A percentile compares a stretch with the other conserved stretches of the same genome.
These are phyloP conservation scores for Andrena fulva DNA, from an alignment of 2,888 invertebrate genomes.

Conservation along the genomic window DNA sequence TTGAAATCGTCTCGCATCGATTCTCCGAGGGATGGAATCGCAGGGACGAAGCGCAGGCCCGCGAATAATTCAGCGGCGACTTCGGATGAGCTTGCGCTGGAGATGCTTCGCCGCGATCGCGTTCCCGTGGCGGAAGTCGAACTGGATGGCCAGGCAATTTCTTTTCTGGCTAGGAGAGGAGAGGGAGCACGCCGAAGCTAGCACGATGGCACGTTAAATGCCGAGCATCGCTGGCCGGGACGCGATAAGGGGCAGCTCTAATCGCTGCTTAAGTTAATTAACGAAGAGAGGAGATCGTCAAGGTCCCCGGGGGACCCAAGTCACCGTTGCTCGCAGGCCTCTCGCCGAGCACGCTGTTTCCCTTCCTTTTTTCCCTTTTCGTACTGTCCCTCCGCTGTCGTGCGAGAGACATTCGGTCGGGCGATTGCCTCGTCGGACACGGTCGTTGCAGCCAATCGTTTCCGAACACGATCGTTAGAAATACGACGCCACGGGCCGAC, in stretches of 20 bases:
- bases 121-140: slow-evolving; percentile 31
- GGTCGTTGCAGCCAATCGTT: slow-evolving; percentile 13
- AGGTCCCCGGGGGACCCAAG: slow-evolving; percentile 43
- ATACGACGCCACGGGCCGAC: background rate
- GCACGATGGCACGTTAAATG: slow-evolving; percentile 60
- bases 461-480: slow-evolving; percentile 16
- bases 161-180: slow-evolving; percentile 12
- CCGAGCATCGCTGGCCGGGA: slow-evolving; percentile 41
- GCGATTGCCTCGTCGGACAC: background rate
- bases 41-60: too few species aligned
- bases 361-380: slow-evolving; percentile 10
- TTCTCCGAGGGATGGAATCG: too few species aligned
- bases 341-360: slow-evolving; percentile 29
- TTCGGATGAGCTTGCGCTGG: too few species aligned
- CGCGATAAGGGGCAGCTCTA: slow-evolving; percentile 66
- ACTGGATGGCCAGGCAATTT: slow-evolving; percentile 14
- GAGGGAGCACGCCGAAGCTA: slow-evolving; percentile 4
- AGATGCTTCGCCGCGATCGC: background rate
- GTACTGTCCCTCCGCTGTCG: background rate
- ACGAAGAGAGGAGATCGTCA: slow-evolving; percentile 59
- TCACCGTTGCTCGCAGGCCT: slow-evolving; percentile 52
- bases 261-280: slow-evolving; percentile 72
- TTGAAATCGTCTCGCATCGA: background rate
- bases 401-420: slow-evolving; percentile 2
- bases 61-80: too few species aligned